Evolutionary conservation across 2,888 invertebrate species (phyloP).

Genomic region (Campaea margaritaria): DNA sequence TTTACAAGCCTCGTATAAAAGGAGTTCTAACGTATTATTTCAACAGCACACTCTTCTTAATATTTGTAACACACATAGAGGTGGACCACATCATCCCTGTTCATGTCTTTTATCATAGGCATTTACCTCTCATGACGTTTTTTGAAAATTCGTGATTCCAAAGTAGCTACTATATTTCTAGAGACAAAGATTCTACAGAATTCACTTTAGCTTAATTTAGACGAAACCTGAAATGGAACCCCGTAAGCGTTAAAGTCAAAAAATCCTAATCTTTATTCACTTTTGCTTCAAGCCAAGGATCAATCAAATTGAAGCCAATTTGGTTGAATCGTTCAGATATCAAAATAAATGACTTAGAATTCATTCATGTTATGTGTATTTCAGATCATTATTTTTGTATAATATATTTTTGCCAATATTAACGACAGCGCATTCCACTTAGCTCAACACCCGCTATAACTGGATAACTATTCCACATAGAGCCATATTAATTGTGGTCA

Average conservation of each 20-base stretch:
- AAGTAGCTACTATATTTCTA: background rate
- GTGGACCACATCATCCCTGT: conserved; percentile 30
- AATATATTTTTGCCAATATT: background rate
- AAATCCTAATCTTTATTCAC: no score
- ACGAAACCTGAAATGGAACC: no score
- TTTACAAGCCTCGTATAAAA: conserved; percentile 18
- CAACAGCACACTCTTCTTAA: background rate
- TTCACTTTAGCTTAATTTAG: no score
- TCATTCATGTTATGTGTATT: background rate
- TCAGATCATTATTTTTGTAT: background rate
- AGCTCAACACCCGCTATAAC: no score
- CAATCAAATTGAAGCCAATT: background rate
- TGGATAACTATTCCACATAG: no score
- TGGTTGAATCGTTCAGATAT: no score
- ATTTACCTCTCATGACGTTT: conserved; percentile 7
- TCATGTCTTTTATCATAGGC: conserved; percentile 11
- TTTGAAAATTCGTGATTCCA: conserved; percentile 14
- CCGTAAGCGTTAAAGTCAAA: no score
- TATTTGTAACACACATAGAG: conserved; percentile 20
- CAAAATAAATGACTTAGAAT: no score
- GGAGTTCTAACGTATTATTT: conserved; percentile 5
- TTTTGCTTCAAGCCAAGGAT: background rate
- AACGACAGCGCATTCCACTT: no score
- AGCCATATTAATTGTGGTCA: no score
- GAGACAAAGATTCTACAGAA: no score